phyloP scores from a whole-genome alignment of 2,888 invertebrate species.

The Anticlea derivata region DNA sequence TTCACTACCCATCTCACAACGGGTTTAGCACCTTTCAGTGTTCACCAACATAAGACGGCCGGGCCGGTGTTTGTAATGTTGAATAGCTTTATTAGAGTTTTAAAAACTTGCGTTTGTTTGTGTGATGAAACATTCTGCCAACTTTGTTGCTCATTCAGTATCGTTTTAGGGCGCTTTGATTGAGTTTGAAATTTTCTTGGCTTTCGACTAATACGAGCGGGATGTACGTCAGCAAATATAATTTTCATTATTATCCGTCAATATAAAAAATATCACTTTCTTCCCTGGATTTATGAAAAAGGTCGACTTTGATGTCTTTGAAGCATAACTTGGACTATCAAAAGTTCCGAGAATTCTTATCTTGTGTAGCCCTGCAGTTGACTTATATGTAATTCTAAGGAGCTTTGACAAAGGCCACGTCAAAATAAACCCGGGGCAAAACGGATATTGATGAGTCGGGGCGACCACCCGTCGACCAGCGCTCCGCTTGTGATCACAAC shows the following conservation, averaged over 20 bases:
- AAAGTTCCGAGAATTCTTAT: slow-evolving; percentile 17
- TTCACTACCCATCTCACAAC: not conserved
- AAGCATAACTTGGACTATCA: slow-evolving; percentile 9
- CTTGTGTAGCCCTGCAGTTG: slow-evolving; percentile 24
- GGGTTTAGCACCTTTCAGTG: not conserved
- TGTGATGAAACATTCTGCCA: too few relatives aligned
- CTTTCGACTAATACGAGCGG: too few relatives aligned
- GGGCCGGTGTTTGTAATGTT: too few relatives aligned
- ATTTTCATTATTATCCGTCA: too few relatives aligned
- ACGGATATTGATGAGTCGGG: slow-evolving; percentile 40
- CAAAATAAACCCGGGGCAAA: slow-evolving; percentile 36
- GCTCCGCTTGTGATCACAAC: slow-evolving; percentile 22
- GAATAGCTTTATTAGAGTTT: too few relatives aligned
- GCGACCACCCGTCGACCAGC: slow-evolving; percentile 22
- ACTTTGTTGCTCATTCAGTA: too few relatives aligned
- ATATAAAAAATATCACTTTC: not conserved
- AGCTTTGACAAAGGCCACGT: slow-evolving; percentile 34
- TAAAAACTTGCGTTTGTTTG: too few relatives aligned
- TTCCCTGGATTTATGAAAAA: slow-evolving; percentile 1
- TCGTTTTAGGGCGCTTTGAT: too few relatives aligned
- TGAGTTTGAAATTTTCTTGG: too few relatives aligned
- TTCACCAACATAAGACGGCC: too few relatives aligned
- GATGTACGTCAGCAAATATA: too few relatives aligned
- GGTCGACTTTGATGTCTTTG: slow-evolving; percentile 15
- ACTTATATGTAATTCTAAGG: slow-evolving; percentile 32